These are phyloP conservation scores for Butorides virescens DNA, from an alignment of 2,113 vertebrate genomes.

Conservation along the genomic window DNA sequence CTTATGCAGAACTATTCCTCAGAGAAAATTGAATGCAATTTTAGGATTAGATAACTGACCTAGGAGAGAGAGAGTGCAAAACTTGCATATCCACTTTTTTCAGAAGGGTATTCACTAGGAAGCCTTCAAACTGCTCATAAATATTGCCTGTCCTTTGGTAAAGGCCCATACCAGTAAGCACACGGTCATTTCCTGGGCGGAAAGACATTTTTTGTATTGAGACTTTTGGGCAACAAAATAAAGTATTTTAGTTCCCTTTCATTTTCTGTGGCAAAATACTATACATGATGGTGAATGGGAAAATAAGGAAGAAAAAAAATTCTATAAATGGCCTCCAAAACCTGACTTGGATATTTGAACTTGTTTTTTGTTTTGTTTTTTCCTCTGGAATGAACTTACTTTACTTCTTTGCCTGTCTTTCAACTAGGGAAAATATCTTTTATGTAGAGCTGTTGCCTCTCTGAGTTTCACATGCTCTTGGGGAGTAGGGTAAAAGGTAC, in stretches of 20 bases:
- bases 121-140: background rate
- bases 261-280: background rate
- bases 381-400: background rate
- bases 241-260: background rate
- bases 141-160: background rate
- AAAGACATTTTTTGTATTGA: background rate
- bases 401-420: background rate
- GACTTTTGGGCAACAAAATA: background rate
- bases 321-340: background rate
- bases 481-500: background rate
- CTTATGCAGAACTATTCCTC: background rate
- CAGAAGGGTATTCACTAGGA: background rate
- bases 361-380: background rate
- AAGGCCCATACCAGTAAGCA: background rate
- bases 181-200: background rate
- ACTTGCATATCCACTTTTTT: slow-evolving; percentile 3
- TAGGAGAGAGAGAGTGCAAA: background rate
- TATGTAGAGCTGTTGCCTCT: background rate
- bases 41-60: slow-evolving; percentile 37
- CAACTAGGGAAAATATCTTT: background rate
- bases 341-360: background rate
- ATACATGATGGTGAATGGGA: background rate
- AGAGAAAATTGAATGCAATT: background rate
- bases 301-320: background rate
- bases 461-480: background rate